Evolutionary conservation across 2,888 invertebrate genomes (phyloP).

Genomic region (Volucella bombylans): DNA sequence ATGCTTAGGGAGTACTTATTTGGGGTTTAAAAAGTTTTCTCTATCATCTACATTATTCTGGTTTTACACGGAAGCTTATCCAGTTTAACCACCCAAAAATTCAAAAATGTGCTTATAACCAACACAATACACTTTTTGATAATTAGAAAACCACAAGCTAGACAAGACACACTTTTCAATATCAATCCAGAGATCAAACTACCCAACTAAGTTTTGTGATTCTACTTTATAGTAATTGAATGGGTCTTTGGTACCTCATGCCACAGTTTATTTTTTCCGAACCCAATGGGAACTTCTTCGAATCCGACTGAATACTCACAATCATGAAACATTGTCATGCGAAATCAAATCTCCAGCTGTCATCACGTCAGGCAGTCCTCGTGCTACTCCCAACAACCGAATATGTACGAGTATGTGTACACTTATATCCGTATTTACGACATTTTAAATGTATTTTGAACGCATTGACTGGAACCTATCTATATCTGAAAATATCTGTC

Average conservation of each 20-base stretch:
- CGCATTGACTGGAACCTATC: constrained; percentile 39
- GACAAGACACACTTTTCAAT: no score
- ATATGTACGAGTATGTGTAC: not conserved
- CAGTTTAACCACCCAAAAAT: no score
- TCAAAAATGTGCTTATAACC: no score
- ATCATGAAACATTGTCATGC: constrained; percentile 40
- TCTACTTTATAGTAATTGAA: not conserved
- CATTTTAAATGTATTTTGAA: constrained; percentile 62
- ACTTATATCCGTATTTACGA: constrained; percentile 24
- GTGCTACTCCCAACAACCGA: constrained; percentile 54
- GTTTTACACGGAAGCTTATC: no score
- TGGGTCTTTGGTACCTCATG: constrained; percentile 3
- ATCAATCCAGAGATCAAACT: no score
- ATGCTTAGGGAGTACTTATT: no score
- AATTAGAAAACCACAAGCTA: no score
- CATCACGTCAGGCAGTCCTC: constrained; percentile 53
- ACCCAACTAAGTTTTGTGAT: no score
- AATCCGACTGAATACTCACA: constrained; percentile 6
- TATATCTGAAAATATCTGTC: constrained; percentile 30
- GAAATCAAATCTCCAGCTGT: constrained; percentile 67
- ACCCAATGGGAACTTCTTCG: constrained; percentile 18
- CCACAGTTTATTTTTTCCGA: not conserved
- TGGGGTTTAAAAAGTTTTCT: no score
- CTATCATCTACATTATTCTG: no score
- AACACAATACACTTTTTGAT: no score